Evolutionary conservation across 1,140 invertebrate species (phyloP).

Genomic region (Condylostylus longicornis): DNA sequence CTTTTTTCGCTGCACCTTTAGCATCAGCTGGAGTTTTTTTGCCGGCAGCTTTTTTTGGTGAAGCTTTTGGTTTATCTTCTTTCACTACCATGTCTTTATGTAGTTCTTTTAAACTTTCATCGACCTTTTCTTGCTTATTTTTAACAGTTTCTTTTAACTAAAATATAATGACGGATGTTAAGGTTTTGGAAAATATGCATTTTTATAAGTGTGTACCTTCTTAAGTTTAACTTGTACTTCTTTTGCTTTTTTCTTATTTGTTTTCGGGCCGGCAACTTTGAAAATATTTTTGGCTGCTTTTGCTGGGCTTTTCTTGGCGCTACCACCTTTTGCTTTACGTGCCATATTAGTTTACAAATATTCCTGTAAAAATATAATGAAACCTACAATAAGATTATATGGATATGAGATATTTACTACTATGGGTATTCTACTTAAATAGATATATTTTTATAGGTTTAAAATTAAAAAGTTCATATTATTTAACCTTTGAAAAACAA

Average conservation of each 20-base stretch:
- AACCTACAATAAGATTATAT: no score
- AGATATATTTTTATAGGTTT: no score
- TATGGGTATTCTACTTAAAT: no score
- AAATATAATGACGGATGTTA: background rate
- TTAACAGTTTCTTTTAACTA: conserved; percentile 27
- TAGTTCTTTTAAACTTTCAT: conserved; percentile 22
- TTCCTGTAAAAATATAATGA: no score
- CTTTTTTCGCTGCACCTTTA: conserved; percentile 20
- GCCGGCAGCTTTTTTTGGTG: conserved; percentile 16
- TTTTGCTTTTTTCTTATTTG: conserved; percentile 30
- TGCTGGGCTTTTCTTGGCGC: conserved; percentile 8
- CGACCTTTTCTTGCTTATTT: conserved; percentile 25
- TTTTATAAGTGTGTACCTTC: conserved; percentile 13
- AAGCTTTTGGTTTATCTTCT: conserved; percentile 11
- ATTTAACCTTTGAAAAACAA: no score
- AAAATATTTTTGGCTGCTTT: conserved; percentile 27
- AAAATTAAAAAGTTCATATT: no score
- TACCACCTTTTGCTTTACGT: conserved; percentile 20
- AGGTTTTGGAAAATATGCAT: background rate
- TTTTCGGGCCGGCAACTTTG: conserved; percentile 22
- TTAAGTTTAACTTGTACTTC: conserved; percentile 30
- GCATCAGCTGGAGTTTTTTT: conserved; percentile 22
- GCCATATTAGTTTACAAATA: no score
- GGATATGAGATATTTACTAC: no score
- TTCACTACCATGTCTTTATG: conserved; percentile 30